These are phyloP conservation scores for Darevskia nairensis DNA, from an alignment of 2,797 vertebrate species.

Conservation along the genomic window DNA sequence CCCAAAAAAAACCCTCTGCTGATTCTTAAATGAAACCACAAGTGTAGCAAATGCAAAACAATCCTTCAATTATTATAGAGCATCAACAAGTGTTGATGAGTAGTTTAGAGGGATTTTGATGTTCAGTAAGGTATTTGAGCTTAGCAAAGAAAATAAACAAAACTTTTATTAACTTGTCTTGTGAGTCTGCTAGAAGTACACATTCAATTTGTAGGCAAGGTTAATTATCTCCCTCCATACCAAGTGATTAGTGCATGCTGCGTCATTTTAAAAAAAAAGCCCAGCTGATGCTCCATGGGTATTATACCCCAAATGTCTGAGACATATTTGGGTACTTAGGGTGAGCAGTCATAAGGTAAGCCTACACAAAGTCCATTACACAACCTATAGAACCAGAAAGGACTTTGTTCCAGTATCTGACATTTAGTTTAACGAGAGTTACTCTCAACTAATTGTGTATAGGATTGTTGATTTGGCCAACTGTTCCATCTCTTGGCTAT, in stretches of 20 bases:
- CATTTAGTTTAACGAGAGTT: not conserved
- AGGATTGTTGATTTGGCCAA: not conserved
- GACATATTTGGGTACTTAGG: not conserved
- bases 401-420: not conserved
- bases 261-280: not conserved
- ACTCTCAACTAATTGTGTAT: not conserved
- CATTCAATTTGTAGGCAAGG: not conserved
- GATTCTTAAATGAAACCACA: slow-evolving; percentile 51
- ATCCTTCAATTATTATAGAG: slow-evolving; percentile 52
- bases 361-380: not conserved
- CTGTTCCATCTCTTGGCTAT: not conserved
- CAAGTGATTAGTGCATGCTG: not conserved
- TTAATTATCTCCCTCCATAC: not conserved
- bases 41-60: slow-evolving; percentile 53
- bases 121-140: not conserved
- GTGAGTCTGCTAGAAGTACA: not conserved
- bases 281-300: not conserved
- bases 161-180: slow-evolving; percentile 31
- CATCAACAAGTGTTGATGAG: slow-evolving; percentile 52
- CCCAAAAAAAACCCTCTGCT: not conserved
- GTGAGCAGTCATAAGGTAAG: not conserved
- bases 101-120: slow-evolving; percentile 27
- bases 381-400: not conserved
- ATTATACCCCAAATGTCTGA: not conserved
- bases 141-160: slow-evolving; percentile 29